Percentiles rank a stretch among this genome's conserved stretches.
These are phyloP conservation scores for Coturnix japonica DNA, from an alignment of 2,113 vertebrate species.

Conservation along the genomic window DNA sequence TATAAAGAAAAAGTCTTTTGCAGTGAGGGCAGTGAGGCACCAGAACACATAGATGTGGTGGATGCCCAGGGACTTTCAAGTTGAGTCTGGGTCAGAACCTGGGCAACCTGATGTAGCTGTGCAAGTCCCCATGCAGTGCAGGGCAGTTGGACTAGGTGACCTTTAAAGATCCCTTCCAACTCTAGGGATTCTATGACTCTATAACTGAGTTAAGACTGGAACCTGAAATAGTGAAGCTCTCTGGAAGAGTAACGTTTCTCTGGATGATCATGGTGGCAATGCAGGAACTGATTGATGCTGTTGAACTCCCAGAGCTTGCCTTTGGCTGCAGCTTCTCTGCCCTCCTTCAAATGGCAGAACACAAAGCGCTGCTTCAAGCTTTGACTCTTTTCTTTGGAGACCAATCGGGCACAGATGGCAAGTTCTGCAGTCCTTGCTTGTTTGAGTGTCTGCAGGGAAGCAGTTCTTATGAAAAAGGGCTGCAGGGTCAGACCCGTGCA, in stretches of 20 bases:
- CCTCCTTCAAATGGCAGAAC: not conserved
- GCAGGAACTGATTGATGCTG: fast-evolving
- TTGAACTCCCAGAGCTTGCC: not conserved
- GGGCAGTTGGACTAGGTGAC: no score
- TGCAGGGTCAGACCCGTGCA: not conserved
- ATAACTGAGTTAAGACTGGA: not conserved
- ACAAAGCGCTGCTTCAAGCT: not conserved
- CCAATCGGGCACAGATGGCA: not conserved
- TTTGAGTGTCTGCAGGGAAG: not conserved
- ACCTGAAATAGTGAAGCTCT: fast-evolving
- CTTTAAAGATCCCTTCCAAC: no score
- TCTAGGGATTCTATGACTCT: no score
- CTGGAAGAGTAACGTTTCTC: not conserved
- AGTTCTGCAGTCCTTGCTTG: not conserved
- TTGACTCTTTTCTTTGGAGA: not conserved
- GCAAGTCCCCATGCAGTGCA: no score
- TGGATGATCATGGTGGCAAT: not conserved
- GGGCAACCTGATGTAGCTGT: no score
- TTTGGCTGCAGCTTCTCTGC: not conserved
- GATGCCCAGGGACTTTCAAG: no score
- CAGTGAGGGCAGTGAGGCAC: no score
- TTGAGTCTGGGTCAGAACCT: no score
- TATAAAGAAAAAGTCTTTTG: no score
- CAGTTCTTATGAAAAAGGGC: not conserved
- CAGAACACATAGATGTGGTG: no score